phyloP scores from a whole-genome alignment of 1,140 invertebrate genomes.

The Epicauta chinensis region DNA sequence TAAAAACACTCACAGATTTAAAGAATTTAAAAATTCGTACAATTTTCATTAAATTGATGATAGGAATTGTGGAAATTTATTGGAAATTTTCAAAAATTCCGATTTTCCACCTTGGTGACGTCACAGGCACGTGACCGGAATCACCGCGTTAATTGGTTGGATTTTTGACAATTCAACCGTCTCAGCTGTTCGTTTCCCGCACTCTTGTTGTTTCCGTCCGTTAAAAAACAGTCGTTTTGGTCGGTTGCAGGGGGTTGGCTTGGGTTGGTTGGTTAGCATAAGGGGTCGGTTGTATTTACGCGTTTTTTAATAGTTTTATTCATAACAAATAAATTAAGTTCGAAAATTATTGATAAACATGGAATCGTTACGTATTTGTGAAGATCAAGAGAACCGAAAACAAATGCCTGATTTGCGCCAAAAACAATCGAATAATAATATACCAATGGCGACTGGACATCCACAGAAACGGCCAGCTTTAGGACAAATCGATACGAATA shows the following conservation, averaged over 20 bases:
- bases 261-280: neutral
- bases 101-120: neutral
- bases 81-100: neutral
- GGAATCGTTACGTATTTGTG: conserved; percentile 58
- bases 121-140: neutral
- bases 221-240: conserved; percentile 17
- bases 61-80: too few species aligned
- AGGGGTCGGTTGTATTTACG: neutral
- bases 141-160: conserved; percentile 1
- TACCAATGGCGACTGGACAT: conserved; percentile 37
- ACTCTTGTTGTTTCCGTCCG: conserved; percentile 4
- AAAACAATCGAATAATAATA: conserved; percentile 43
- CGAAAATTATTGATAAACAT: too few species aligned
- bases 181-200: conserved; percentile 24
- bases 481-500: conserved; percentile 44
- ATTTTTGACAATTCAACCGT: conserved; percentile 18
- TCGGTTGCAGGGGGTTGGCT: conserved; percentile 10
- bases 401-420: conserved; percentile 34
- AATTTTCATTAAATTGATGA: too few species aligned
- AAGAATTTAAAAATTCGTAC: too few species aligned
- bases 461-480: conserved; percentile 53
- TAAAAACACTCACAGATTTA: too few species aligned
- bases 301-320: conserved; percentile 1
- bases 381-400: conserved; percentile 59
- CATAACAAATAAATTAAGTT: neutral